phyloP scores from a whole-genome alignment of 2,888 invertebrate genomes.

The Allolobophora icterica region DNA sequence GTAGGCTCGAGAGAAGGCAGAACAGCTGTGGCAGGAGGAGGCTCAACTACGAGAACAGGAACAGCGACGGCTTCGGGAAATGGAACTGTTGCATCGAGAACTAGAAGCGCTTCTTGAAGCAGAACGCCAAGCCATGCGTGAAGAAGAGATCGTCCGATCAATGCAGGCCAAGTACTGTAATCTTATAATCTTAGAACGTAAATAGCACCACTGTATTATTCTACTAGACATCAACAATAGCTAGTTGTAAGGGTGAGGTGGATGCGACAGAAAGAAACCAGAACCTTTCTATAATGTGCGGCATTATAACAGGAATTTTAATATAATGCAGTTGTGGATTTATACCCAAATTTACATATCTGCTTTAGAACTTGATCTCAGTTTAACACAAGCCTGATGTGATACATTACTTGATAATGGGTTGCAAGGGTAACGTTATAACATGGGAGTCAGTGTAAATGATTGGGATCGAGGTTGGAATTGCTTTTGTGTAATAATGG shows the following conservation, averaged over 20 bases:
- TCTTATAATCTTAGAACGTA: background rate
- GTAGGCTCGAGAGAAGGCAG: background rate
- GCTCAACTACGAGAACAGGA: background rate
- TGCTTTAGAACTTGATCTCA: no score
- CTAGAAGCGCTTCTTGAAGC: constrained; percentile 14
- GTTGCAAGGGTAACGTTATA: no score
- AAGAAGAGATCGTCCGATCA: background rate
- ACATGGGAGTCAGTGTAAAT: no score
- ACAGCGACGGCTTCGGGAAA: background rate
- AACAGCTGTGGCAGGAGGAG: background rate
- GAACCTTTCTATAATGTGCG: background rate
- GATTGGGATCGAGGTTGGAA: no score
- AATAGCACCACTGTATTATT: no score
- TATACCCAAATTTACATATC: background rate
- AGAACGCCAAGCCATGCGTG: background rate
- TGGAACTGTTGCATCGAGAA: background rate
- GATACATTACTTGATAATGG: background rate
- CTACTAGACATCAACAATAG: background rate
- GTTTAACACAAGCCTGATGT: background rate
- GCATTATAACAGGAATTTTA: background rate
- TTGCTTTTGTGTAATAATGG: no score
- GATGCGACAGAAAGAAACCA: background rate
- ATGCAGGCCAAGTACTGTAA: constrained; percentile 23
- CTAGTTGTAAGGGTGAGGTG: background rate
- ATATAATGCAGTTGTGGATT: background rate